A percentile compares a stretch with the other conserved stretches of the same genome.
These are phyloP conservation scores for Metalampra italica DNA, from an alignment of 2,888 invertebrate genomes.

Conservation along the genomic window DNA sequence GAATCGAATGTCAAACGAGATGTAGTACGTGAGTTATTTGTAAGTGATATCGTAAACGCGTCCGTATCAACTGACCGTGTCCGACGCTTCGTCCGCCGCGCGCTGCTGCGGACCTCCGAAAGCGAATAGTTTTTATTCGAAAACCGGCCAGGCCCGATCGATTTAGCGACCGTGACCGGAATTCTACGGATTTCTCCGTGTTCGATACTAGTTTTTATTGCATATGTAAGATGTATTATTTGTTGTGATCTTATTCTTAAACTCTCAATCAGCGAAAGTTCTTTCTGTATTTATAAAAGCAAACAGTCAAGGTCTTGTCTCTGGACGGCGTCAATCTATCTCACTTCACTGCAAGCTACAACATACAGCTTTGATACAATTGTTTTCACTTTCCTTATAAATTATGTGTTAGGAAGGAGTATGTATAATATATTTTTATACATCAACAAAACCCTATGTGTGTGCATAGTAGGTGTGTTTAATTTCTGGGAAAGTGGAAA, in stretches of 20 bases:
- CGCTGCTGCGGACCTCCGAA: conserved; percentile 16
- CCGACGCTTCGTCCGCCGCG: conserved; percentile 21
- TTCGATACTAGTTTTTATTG: conserved; percentile 1
- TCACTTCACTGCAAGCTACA: too few relatives aligned
- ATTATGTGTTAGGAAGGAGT: too few relatives aligned
- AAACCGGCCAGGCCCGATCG: conserved; percentile 34
- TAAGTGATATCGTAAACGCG: conserved; percentile 24
- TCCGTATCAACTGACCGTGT: conserved; percentile 23
- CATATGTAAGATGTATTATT: not conserved
- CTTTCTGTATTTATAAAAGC: too few relatives aligned
- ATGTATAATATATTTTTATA: too few relatives aligned
- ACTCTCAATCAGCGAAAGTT: conserved; percentile 6
- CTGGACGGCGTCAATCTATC: too few relatives aligned
- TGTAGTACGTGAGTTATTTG: conserved; percentile 23
- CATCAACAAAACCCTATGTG: too few relatives aligned
- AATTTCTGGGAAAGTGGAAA: not conserved
- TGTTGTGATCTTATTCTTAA: not conserved
- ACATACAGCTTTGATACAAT: too few relatives aligned
- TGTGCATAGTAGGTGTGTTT: too few relatives aligned
- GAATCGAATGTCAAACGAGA: conserved; percentile 25
- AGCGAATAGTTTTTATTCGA: conserved; percentile 36
- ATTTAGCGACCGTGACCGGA: conserved; percentile 44
- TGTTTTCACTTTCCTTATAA: too few relatives aligned
- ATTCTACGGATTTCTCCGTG: conserved; percentile 21
- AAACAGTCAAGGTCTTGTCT: too few relatives aligned